Evolutionary conservation across 1,140 invertebrate genomes (phyloP), one percentile per base, ranked within the genome.

Genomic region (Phymorhynchus buccinoides): DNA sequence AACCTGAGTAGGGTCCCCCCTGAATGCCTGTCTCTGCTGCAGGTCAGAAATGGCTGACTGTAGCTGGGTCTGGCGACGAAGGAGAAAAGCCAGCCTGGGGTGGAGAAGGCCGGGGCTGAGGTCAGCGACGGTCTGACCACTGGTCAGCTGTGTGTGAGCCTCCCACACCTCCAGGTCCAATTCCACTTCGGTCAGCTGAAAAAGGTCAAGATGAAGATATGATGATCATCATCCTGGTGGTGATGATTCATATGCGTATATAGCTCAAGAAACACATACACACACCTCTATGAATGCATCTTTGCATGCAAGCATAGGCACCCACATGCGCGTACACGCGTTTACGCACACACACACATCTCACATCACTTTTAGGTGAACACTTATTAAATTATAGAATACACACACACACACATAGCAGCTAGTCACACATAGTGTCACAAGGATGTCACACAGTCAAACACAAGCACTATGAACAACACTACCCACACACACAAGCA

Each of bases 141-240:
- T 90, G 37, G 87, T 80, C 77, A 88, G 37, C 77, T 62, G 71
- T 30, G 88, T 87, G 75, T 89, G 83, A 18, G 71, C 73, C 85
- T 86, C 82, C 62, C 86, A 86, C 3, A 89, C 88, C 30, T 84
- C 83, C 16, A 91, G 37, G 32, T 91, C 90, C 62, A 82, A 71
- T 56, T 89, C 86, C 44, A 88, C 86, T 27, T 89, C 87, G 3
- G 27, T 42, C 71, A 90, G 79, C 89, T 89, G 80, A 81, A 48
- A 80, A n/a, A n/a, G n/a, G n/a, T n/a, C n/a, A n/a, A n/a, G n/a
- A n/a, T n/a, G n/a, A n/a, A n/a, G n/a, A n/a, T n/a, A n/a, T n/a
- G n/a, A n/a, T n/a, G n/a, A n/a, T n/a, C n/a, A n/a, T n/a, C n/a
- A n/a, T n/a, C n/a, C n/a, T n/a, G n/a, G n/a, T n/a, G n/a, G n/a